phyloP scores from a whole-genome alignment of 2,888 invertebrate species.

The Belgica antarctica region DNA sequence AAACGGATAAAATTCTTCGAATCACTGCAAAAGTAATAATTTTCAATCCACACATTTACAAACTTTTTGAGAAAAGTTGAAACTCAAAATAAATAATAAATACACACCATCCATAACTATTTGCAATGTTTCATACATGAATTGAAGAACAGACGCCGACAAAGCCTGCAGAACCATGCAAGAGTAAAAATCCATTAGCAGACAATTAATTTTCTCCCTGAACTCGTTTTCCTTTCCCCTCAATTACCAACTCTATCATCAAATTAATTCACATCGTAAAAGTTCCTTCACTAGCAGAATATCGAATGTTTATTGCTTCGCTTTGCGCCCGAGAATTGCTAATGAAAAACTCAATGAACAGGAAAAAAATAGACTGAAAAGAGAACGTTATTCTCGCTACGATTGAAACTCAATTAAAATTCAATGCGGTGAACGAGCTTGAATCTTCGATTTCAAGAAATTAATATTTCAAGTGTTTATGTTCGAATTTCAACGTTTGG shows the following conservation, averaged over 20 bases:
- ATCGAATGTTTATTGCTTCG: conserved; percentile 37
- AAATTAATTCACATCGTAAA: conserved; percentile 41
- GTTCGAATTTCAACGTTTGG: neutral
- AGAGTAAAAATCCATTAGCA: conserved; percentile 30
- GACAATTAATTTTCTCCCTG: conserved; percentile 36
- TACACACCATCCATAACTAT: too few relatives aligned
- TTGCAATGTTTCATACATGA: too few relatives aligned
- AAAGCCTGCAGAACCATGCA: too few relatives aligned
- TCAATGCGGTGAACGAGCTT: conserved; percentile 22
- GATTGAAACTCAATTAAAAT: conserved; percentile 43
- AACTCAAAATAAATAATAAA: neutral
- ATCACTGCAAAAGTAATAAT: too few relatives aligned
- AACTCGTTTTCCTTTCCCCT: conserved; percentile 17
- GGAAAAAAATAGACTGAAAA: conserved; percentile 20
- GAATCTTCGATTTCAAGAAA: conserved; percentile 6
- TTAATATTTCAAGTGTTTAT: conserved; percentile 25
- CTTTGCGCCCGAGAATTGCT: conserved; percentile 28
- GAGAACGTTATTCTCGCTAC: neutral
- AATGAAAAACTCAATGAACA: conserved; percentile 40
- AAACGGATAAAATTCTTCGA: too few relatives aligned
- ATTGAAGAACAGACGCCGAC: too few relatives aligned
- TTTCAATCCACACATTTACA: too few relatives aligned
- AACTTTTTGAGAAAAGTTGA: too few relatives aligned
- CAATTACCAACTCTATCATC: conserved; percentile 32
- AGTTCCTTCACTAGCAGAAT: conserved; percentile 13